Conservation (phyloP, 2,888 invertebrate genomes). For the Himalopsyche kuldschensis region DNA sequence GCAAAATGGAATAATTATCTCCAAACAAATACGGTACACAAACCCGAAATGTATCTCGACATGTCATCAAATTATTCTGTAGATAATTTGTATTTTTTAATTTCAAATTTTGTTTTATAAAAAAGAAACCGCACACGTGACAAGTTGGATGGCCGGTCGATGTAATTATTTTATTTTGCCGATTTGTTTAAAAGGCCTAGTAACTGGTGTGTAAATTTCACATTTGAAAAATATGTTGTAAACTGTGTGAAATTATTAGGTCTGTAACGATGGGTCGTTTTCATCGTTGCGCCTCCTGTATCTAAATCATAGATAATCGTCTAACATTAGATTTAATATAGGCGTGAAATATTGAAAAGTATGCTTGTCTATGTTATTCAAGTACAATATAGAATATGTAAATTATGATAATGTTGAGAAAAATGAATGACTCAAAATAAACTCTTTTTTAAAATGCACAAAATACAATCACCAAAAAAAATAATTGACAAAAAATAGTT, state of each 20-base stretch:
- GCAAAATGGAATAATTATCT: too few relatives aligned
- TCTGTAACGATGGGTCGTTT: not conserved
- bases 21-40: too few relatives aligned
- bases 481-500: not conserved
- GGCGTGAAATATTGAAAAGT: not conserved
- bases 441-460: not conserved
- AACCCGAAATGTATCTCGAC: too few relatives aligned
- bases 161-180: too few relatives aligned
- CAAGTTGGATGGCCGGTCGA: too few relatives aligned
- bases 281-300: not conserved
- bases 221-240: not conserved
- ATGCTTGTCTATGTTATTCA: not conserved
- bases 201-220: not conserved
- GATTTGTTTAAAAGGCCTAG: not conserved
- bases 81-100: too few relatives aligned
- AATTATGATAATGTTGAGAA: not conserved
- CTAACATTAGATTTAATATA: not conserved
- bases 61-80: too few relatives aligned
- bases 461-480: not conserved
- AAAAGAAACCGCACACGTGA: too few relatives aligned
- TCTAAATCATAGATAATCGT: too few relatives aligned
- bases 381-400: too few relatives aligned
- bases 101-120: too few relatives aligned
- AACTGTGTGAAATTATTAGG: constrained; percentile 6
- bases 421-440: not conserved